Conservation (phyloP, 2,113 vertebrate species). For the Halichoeres trimaculatus region DNA sequence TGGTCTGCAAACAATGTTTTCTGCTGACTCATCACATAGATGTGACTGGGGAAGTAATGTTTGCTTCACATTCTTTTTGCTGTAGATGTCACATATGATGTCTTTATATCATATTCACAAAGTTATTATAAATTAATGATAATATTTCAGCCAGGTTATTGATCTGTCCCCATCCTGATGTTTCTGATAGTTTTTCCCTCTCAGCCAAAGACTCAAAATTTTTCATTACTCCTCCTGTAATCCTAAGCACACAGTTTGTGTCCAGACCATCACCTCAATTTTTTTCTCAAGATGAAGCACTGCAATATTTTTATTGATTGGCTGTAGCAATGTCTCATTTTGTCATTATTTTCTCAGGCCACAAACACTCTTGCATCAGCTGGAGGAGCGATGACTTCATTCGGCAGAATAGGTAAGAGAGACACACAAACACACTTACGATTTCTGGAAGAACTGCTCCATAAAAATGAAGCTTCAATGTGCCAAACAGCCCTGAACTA, state of each 20-base stretch:
- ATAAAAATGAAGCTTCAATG: not conserved
- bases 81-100: not conserved
- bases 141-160: not conserved
- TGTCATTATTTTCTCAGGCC: constrained; percentile 69
- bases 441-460: not conserved
- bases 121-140: not conserved
- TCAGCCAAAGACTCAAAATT: not conserved
- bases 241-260: no score
- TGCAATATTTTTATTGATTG: constrained; percentile 11
- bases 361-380: constrained; percentile 61
- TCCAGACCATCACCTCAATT: not conserved
- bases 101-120: not conserved
- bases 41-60: not conserved
- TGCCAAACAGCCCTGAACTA: not conserved
- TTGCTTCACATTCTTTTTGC: not conserved
- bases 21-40: not conserved
- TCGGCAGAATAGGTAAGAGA: constrained; percentile 80
- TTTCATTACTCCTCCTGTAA: not conserved
- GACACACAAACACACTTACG: not conserved
- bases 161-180: no score
- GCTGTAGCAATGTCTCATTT: constrained; percentile 11
- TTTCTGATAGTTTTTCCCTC: no score
- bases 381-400: constrained; percentile 66
- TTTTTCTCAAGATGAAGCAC: not conserved
- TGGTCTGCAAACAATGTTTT: not conserved